phyloP scores from a whole-genome alignment of 2,113 vertebrate species.

The Carassius carassius region DNA sequence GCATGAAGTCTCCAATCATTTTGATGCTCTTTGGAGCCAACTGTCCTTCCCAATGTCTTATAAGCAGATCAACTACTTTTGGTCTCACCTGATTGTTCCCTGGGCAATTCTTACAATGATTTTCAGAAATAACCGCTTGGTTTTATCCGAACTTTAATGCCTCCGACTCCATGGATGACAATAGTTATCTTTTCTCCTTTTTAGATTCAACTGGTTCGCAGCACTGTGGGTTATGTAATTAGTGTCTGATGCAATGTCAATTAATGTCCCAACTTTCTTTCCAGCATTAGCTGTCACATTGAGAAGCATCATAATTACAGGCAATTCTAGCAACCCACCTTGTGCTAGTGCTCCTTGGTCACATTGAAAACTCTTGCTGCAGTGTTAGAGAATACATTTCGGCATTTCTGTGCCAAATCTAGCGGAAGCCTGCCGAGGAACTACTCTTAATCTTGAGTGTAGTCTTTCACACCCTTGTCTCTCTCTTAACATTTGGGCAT shows the following conservation, averaged over 20 bases:
- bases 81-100: too few relatives aligned
- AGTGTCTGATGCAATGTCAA: conserved; percentile 46
- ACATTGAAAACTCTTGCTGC: background rate
- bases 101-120: too few relatives aligned
- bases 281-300: conserved; percentile 41
- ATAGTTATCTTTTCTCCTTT: conserved; percentile 36
- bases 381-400: conserved; percentile 37
- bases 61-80: background rate
- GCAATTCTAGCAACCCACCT: conserved; percentile 29
- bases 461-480: background rate
- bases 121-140: too few relatives aligned
- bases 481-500: background rate
- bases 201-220: conserved; percentile 31
- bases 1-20: background rate
- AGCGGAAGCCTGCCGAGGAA: conserved; percentile 15
- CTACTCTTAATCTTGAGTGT: conserved; percentile 10
- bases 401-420: conserved; percentile 34
- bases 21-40: conserved; percentile 10
- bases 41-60: conserved; percentile 33
- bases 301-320: conserved; percentile 49
- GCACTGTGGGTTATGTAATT: conserved; percentile 50
- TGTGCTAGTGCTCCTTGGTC: background rate
- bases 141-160: background rate
- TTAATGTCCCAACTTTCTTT: conserved; percentile 5
- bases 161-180: conserved; percentile 38